Percentiles rank a stretch among this genome's conserved stretches.
Evolutionary conservation across 2,888 invertebrate species (phyloP).

Genomic region (Priocnemis perturbator): DNA sequence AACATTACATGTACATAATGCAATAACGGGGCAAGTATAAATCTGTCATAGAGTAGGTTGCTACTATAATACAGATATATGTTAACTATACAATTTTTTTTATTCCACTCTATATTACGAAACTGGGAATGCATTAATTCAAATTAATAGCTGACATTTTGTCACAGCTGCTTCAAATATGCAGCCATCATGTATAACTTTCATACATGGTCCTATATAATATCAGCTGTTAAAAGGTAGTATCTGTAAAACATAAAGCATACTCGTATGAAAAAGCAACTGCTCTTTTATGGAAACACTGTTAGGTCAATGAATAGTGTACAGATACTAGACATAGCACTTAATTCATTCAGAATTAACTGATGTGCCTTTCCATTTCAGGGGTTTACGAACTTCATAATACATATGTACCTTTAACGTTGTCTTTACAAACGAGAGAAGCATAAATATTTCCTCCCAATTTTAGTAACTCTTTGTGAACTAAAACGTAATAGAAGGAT

Average conservation of each 20-base stretch:
- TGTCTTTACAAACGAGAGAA: conserved; percentile 52
- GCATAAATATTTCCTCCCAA: too few relatives aligned
- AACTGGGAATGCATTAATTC: too few relatives aligned
- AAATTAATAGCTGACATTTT: neutral
- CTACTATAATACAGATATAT: too few relatives aligned
- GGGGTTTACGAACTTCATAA: conserved; percentile 56
- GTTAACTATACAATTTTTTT: too few relatives aligned
- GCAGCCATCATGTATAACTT: conserved; percentile 31
- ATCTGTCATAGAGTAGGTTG: too few relatives aligned
- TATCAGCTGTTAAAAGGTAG: conserved; percentile 43
- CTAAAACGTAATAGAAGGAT: conserved; percentile 28
- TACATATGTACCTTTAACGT: conserved; percentile 55
- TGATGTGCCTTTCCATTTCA: conserved; percentile 64
- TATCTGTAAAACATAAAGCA: conserved; percentile 40
- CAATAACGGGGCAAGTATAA: too few relatives aligned
- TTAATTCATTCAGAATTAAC: conserved; percentile 59
- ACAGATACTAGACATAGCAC: conserved; percentile 42
- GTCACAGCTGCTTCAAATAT: conserved; percentile 23
- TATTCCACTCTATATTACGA: too few relatives aligned
- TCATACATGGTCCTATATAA: conserved; percentile 47
- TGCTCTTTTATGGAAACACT: conserved; percentile 32
- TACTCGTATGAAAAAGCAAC: conserved; percentile 46
- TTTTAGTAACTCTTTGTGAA: conserved; percentile 30
- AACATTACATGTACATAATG: neutral
- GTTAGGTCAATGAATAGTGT: conserved; percentile 47